Evolutionary conservation across 2,113 vertebrate species (phyloP), one percentile per base, ranked within the genome.

Genomic region (Desmodus rotundus): DNA sequence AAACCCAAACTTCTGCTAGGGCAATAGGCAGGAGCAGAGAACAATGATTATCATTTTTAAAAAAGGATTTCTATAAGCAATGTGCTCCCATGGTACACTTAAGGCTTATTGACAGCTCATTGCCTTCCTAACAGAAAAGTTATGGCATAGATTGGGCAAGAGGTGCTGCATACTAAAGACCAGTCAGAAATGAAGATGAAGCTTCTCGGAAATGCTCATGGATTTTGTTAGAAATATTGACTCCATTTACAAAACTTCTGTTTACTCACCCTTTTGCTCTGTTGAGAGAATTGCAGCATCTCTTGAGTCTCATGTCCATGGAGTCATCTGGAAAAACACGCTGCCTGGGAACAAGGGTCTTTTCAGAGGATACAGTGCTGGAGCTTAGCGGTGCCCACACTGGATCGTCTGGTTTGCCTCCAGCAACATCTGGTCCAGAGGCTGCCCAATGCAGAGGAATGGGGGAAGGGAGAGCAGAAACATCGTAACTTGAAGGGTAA

Each of bases 81-180:
- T 38, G 14, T 52, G 24, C 63, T 86, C 82, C 92, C 41, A 24
- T 33, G 43, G 58, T 63, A n/a, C 78, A 22, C n/a, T 31, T 56
- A 65, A 83, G 72, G 47, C 14, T 78, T 76, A 61, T 63, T 94
- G 68, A 80, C 33, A 87, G 68, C 45, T 67, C 56, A 33, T 94
- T 36, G 84, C 70, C 63, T 91, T 74, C 63, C 80, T 95, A 68
- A 94, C 36, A 86, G 83, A 94, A 95, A 91, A 67, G 58, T 56
- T 31, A 7, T 38, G 31, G 58, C 45, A 70, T 67, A 72, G 45
- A 58, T 65, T 43, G 88, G 83, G 72, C 56, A 38, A 72, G 67
- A 89, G 84, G 52, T 36, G 52, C 45, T 82, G 20, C 61, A 20
- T 73, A 54, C 47, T 31, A 33, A 9, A 83, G 65, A 45, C 56